These are phyloP conservation scores for Drosophila tristis DNA, from an alignment of 1,140 invertebrate species.

Conservation along the genomic window DNA sequence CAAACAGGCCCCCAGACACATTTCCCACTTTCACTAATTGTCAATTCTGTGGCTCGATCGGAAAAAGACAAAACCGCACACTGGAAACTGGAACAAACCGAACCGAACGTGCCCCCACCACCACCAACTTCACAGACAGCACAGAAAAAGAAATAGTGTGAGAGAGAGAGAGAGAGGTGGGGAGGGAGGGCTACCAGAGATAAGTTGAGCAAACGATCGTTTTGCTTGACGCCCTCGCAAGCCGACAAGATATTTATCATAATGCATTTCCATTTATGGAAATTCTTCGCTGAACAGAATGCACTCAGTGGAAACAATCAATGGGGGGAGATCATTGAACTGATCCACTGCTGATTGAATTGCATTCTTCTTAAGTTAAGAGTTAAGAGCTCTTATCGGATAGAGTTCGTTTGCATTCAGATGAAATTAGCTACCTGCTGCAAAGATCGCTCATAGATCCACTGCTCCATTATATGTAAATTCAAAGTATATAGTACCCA, in stretches of 20 bases:
- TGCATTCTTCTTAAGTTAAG: too few relatives aligned
- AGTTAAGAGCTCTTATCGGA: too few relatives aligned
- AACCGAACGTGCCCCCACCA: constrained; percentile 4
- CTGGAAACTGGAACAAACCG: constrained; percentile 50
- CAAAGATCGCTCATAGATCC: too few relatives aligned
- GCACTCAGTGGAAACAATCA: too few relatives aligned
- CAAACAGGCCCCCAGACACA: constrained; percentile 51
- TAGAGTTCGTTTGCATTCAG: too few relatives aligned
- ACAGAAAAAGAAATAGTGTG: too few relatives aligned
- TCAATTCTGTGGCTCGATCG: constrained; percentile 72
- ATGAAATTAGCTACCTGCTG: too few relatives aligned
- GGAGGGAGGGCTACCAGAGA: constrained; percentile 15
- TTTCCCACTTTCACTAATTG: constrained; percentile 76
- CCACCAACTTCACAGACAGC: too few relatives aligned
- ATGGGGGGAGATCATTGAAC: too few relatives aligned
- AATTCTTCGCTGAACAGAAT: background rate
- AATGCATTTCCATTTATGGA: constrained; percentile 15
- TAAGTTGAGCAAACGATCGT: constrained; percentile 38
- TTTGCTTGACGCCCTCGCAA: constrained; percentile 33
- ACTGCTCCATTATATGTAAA: too few relatives aligned
- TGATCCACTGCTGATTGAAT: too few relatives aligned
- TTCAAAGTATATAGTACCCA: too few relatives aligned
- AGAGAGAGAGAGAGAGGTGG: background rate
- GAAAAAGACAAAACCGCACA: constrained; percentile 60
- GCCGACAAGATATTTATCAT: constrained; percentile 16